These are phyloP conservation scores for Chaetorhynchus papuensis DNA, from an alignment of 2,113 vertebrate genomes.

Conservation along the genomic window DNA sequence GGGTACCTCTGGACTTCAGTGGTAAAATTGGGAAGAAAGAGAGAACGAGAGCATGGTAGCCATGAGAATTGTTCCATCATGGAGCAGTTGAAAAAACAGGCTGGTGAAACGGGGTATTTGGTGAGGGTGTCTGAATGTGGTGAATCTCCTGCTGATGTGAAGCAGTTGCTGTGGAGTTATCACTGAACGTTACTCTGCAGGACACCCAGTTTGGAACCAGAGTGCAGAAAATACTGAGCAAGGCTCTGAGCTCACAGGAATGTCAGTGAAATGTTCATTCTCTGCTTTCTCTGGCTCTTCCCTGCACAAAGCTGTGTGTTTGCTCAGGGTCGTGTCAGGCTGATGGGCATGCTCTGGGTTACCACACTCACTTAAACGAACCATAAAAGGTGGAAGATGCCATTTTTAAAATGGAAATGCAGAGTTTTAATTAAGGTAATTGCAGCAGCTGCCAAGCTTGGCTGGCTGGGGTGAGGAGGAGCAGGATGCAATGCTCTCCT, in stretches of 20 bases:
- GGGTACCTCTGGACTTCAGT: neutral
- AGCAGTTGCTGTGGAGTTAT: neutral
- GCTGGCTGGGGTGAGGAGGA: neutral
- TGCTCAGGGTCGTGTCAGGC: neutral
- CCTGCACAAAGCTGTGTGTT: neutral
- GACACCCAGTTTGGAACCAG: neutral
- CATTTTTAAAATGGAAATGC: neutral
- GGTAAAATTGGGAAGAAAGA: neutral
- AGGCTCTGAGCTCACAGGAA: neutral
- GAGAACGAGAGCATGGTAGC: rapidly evolving
- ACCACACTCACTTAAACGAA: neutral
- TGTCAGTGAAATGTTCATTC: neutral
- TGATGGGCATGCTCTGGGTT: rapidly evolving
- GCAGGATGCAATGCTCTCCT: rapidly evolving
- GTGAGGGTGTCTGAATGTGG: neutral
- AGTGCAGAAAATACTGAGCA: neutral
- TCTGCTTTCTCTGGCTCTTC: neutral
- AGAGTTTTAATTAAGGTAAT: neutral
- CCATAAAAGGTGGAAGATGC: neutral
- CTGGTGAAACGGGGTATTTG: neutral
- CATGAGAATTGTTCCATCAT: rapidly evolving
- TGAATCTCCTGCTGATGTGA: neutral
- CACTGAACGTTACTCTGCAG: neutral
- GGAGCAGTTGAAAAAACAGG: neutral
- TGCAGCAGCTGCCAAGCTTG: neutral